Evolutionary conservation across 1,140 invertebrate genomes (phyloP).

Genomic region (Cotesia vestalis): DNA sequence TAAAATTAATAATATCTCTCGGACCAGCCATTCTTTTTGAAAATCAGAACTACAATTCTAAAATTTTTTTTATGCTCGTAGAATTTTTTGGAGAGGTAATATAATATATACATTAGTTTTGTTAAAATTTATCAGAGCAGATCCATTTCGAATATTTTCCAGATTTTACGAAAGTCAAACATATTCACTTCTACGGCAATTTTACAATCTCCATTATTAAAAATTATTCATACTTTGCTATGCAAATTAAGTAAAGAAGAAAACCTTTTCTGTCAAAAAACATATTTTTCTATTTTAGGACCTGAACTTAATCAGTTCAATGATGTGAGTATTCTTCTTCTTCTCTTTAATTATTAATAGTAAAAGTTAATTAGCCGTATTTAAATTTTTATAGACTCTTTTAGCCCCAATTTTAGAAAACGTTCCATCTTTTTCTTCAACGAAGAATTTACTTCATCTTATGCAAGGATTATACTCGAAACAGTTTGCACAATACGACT

Average conservation of each 20-base stretch:
- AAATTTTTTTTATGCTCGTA: background rate
- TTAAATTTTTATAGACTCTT: background rate
- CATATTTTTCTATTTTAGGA: too few species aligned
- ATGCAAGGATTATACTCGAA: slow-evolving; percentile 69
- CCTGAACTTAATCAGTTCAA: too few species aligned
- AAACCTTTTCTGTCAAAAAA: too few species aligned
- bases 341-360: background rate
- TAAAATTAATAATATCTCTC: slow-evolving; percentile 71
- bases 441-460: background rate
- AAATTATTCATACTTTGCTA: too few species aligned
- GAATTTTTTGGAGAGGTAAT: too few species aligned
- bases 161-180: too few species aligned
- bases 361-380: slow-evolving; percentile 15
- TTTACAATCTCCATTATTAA: too few species aligned
- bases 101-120: too few species aligned
- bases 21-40: slow-evolving; percentile 77
- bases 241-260: too few species aligned
- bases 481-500: slow-evolving; percentile 72
- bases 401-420: background rate
- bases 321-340: background rate
- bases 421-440: background rate
- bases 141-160: too few species aligned
- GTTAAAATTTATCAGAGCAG: too few species aligned
- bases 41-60: slow-evolving; percentile 72
- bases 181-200: too few species aligned